These are phyloP conservation scores for Tenthredo amoena DNA, from an alignment of 2,888 invertebrate species.

Conservation along the genomic window DNA sequence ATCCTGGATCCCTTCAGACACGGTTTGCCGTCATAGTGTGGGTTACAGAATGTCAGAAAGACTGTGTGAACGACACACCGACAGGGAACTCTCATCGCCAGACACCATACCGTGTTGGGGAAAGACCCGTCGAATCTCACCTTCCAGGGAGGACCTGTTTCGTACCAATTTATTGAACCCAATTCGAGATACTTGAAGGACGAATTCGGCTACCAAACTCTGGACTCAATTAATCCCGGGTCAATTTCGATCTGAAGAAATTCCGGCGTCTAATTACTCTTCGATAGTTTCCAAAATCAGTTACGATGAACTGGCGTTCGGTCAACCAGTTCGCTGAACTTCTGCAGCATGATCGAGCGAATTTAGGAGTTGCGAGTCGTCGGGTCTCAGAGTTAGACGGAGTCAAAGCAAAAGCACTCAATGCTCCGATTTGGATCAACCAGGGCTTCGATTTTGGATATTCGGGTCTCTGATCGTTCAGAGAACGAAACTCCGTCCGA, in stretches of 20 bases:
- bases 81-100: background rate
- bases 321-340: too few relatives aligned
- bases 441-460: too few relatives aligned
- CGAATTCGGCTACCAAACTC: background rate
- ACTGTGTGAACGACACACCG: background rate
- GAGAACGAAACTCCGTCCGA: too few relatives aligned
- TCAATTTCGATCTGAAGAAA: background rate
- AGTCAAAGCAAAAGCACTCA: too few relatives aligned
- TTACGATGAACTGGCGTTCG: background rate
- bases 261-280: background rate
- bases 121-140: constrained; percentile 7
- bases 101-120: background rate
- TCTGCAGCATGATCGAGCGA: too few relatives aligned
- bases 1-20: constrained; percentile 29
- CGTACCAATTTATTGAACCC: background rate
- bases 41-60: constrained; percentile 11
- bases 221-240: background rate
- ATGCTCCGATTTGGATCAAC: too few relatives aligned
- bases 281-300: background rate
- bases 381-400: too few relatives aligned
- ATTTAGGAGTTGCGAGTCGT: too few relatives aligned
- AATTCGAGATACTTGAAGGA: background rate
- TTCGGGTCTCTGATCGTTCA: too few relatives aligned
- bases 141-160: background rate
- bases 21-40: background rate